Base-by-base conservation (phyloP, 2,888 invertebrate species). In the Phrixothrix hirtus region DNA sequence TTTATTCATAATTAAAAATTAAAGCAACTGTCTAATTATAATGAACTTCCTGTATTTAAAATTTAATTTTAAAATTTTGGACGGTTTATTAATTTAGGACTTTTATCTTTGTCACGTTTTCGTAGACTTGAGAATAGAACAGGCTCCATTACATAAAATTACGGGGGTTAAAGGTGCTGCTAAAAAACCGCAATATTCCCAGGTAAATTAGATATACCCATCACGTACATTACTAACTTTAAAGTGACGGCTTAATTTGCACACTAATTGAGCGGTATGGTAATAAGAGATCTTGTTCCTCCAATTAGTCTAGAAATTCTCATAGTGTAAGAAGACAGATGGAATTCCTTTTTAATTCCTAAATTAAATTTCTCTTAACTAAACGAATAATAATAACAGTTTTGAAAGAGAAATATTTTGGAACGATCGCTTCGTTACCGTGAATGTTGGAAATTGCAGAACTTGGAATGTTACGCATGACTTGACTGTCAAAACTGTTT, bases 161-260 rank as follows among this genome's bases (percentile, higher is more conserved):
- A 38, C 15, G 30, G 41, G 31, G 30, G 31, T 31, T 41, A 17
- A 16, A 41, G 41, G 41, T 41, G 31, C 15, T 13, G 41, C 15
- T 11, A 41, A n/a, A 41, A 41, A 41, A 17, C 41, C 30, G 41
- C 41, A 30, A 35, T 36, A 50, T 36, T 41, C 30, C 26, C 42
- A 43, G 50, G 35, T 49, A 54, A 56, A 37, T 48, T 53, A 46
- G 41, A 52, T 41, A 52, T 44, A 45, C 41, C 45, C 39, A 41
- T 52, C 52, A 52, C 52, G 52, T 46, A 42, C 52, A 25, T 35
- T 45, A 42, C 46, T 45, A 38, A 39, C 41, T 52, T 52, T 52
- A 52, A 52, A 52, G 46, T 46, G 52, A 51, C 51, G 38, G 39
- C 44, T 45, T 38, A 44, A 51, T 51, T 51, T 51, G 45, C 44